Evolutionary conservation across 2,797 vertebrate species (phyloP), one percentile per base, ranked within the genome.

Genomic region (Sphenopsis melanotis): DNA sequence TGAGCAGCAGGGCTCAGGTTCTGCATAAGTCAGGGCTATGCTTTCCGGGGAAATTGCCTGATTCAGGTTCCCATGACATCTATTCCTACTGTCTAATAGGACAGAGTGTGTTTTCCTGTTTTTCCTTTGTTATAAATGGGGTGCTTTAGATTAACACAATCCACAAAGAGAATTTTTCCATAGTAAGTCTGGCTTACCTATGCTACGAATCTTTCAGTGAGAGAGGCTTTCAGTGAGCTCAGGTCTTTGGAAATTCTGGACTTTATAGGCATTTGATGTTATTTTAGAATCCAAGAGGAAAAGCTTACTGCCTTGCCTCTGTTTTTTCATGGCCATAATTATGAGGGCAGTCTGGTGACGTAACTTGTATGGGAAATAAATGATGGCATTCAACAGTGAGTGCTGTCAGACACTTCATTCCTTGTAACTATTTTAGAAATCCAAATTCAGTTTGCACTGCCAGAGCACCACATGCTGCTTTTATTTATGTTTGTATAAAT

Each of bases 211-310:
- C 56, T 74, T 82, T 60, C 47, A 78, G 46, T 91, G 57, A 94
- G 91, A 88, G 39, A 65, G 78, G 80, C 57, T 86, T 90, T 81
- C 39, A 95, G 65, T 41, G 72, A 94, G 83, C 70, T 90, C 88
- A 68, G 55, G 60, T 60, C 83, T 92, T 74, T 82, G 88, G 88
- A 95, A 94, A 95, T 87, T 95, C 70, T 95, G 75, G 81, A 55
- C 34, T 84, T 94, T 83, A 85, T 60, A 70, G 64, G 63, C 64
- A 93, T 85, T 80, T 89, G 59, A 53, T 90, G 92, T 87, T 94
- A 95, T 95, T 93, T 96, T 94, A 93, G 88, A 95, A 79, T 82
- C 56, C 41, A 56, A 88, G 78, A 95, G 95, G 93, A 93, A 96
- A 95, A 94, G 41, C 90, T 95, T 79, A 89, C 88, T 92, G 92